Evolutionary conservation across 2,888 invertebrate genomes (phyloP), one percentile per base, ranked within the genome.

Genomic region (Hanleya hanleyi): DNA sequence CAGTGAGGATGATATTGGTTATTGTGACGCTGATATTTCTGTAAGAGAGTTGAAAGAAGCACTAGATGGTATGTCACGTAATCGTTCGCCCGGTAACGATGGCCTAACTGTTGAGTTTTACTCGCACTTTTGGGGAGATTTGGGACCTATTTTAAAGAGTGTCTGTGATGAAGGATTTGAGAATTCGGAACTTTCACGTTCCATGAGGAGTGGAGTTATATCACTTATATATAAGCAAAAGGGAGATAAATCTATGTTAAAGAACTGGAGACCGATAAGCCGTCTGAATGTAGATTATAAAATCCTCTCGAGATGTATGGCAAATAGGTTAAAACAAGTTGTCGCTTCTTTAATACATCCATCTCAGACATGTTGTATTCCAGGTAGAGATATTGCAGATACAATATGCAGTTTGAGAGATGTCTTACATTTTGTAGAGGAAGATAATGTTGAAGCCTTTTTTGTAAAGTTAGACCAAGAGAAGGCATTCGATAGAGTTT

Each of bases 401-500:
- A 64, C 18, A 36, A n/a, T 37, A 12, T n/a, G 35, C 22, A 18
- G 15, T 15, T 36, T 64, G 15, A 35, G 3, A 35, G 64, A 64
- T 37, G 64, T 64, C 15, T 36, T 64, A 12, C 9, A 35, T 35
- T n/a, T 22, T 35, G 37, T 33, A 15, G 64, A 64, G 36, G 36
- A 22, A 9, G 35, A 64, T 15, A 3, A 64, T 18, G 15, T 64
- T 22, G 35, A 64, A n/a, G 35, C 1, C n/a, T 35, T 18, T 5
- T 2, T 64, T 1, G 26, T 64, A 15, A 37, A 37, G 33, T 22
- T 64, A 35, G 64, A 35, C 35, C 35, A 4, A 37, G 64, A 64
- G n/a, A 64, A 64, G 35, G 64, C 64, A 64, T 64, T 33, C 36
- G 35, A 64, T 35, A 35, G 64, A 37, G 37, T 64, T 15, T 35